Base-by-base conservation (phyloP, 2,888 invertebrate genomes). In the Neelides folsomi region DNA sequence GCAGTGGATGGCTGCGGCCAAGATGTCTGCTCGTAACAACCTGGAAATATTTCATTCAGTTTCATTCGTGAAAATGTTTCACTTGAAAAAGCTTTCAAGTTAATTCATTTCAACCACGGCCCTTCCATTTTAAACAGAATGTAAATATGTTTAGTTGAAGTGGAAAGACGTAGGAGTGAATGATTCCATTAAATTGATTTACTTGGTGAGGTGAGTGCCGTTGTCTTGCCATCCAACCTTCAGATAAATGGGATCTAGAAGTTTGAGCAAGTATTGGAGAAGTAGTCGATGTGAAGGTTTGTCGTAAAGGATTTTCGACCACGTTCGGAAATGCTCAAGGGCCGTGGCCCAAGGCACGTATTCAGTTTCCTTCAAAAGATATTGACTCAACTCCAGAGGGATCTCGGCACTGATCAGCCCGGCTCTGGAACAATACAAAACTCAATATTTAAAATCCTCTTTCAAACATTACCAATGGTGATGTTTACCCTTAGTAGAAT, bases 301-400 rank as follows among this genome's bases (percentile, higher is more conserved):
- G 62, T 82, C 79, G n/a, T 78, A 78, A 27, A 88, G 72, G 58
- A 83, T 76, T 50, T 78, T 76, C 47, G 80, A 76, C 81, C 88
- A 83, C 58, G 79, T 77, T 54, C 80, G 77, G 16, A 88, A 75
- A 67, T 86, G 85, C 55, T 76, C 75, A 1, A 86, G 75, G 0
- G 86, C 86, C 0, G 85, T 82, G 0, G 80, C 77, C 89, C 89
- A 89, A 0, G 88, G 88, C 0, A 85, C 83, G 72, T 85, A 87
- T 66, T 86, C 84, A 6, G 75, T 74, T 68, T 85, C 84, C 36
- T 79, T 77, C 20, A 74, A 63, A 42, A 85, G 72, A 69, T 84
- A 85, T 55, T 76, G 69, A 6, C 81, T 77, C 56, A 84, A 67
- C 63, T 80, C 76, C 47, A 84, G 69, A 0, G 82, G 80, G 42